A percentile compares a stretch with the other conserved stretches of the same genome.
phyloP scores from a whole-genome alignment of 2,113 vertebrate species.

The Hemiscyllium ocellatum region DNA sequence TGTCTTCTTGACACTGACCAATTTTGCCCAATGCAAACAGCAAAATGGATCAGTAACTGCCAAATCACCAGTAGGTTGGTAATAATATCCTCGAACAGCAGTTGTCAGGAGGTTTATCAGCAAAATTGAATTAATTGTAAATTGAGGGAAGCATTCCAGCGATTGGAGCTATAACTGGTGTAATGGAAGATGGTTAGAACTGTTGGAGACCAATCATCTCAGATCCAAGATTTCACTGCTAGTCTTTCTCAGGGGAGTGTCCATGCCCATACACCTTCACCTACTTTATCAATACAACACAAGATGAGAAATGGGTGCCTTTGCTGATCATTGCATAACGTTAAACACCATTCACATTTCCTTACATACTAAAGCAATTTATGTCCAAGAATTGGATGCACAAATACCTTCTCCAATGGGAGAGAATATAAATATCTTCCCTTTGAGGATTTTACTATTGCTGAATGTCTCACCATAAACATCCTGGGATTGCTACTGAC shows the following conservation, averaged over 20 bases:
- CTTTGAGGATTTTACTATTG: too few relatives aligned
- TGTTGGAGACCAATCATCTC: not conserved
- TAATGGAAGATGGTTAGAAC: not conserved
- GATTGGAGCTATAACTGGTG: not conserved
- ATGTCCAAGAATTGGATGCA: too few relatives aligned
- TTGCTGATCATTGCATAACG: too few relatives aligned
- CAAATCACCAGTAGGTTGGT: not conserved
- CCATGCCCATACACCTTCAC: not conserved
- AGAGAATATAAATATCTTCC: too few relatives aligned
- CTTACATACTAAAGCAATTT: too few relatives aligned
- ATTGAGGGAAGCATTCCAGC: not conserved
- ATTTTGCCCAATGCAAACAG: not conserved
- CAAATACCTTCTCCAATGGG: too few relatives aligned
- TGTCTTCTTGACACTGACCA: not conserved
- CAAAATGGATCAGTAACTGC: not conserved
- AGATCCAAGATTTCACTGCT: not conserved
- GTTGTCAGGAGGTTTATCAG: not conserved
- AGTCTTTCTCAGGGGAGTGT: not conserved
- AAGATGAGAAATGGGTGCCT: too few relatives aligned
- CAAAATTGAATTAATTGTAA: not conserved
- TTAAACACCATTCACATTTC: too few relatives aligned
- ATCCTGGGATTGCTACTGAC: too few relatives aligned
- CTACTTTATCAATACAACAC: not conserved
- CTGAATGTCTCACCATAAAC: too few relatives aligned
- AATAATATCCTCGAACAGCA: not conserved